phyloP scores from a whole-genome alignment of 2,113 vertebrate genomes.

The Oncorhynchus masou region DNA sequence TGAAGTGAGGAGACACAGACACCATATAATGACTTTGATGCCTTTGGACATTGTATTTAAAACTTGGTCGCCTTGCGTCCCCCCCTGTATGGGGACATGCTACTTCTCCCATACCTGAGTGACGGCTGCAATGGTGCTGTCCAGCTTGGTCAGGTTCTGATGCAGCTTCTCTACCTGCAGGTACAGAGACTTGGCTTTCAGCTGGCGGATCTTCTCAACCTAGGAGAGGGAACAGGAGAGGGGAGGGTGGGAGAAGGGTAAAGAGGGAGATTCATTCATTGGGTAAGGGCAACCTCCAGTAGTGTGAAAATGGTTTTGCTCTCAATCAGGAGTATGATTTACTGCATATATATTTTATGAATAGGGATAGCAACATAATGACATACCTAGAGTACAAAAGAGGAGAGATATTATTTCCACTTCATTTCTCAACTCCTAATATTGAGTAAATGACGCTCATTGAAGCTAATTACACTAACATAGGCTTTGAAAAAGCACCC shows the following conservation, averaged over 20 bases:
- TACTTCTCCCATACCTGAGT: conserved; percentile 68
- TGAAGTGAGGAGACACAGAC: no score
- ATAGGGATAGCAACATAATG: background rate
- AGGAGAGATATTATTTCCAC: no score
- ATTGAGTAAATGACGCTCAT: no score
- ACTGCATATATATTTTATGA: background rate
- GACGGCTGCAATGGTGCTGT: conserved; percentile 92
- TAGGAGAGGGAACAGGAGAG: conserved; percentile 48
- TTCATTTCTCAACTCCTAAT: no score
- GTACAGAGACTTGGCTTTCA: conserved; percentile 97
- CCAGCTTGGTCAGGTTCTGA: conserved; percentile 92
- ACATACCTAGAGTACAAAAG: no score
- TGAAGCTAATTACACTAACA: no score
- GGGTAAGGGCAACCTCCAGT: no score
- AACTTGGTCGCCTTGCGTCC: no score
- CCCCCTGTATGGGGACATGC: no score
- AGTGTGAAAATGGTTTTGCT: background rate
- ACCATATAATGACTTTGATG: no score
- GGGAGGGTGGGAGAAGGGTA: background rate
- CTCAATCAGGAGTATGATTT: background rate
- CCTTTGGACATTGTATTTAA: no score
- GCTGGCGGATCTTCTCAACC: conserved; percentile 98
- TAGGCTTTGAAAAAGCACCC: no score
- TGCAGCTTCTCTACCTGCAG: conserved; percentile 96
- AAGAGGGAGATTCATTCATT: background rate